Conservation (phyloP, 2,888 invertebrate species). For the Cryptus viduatorius region DNA sequence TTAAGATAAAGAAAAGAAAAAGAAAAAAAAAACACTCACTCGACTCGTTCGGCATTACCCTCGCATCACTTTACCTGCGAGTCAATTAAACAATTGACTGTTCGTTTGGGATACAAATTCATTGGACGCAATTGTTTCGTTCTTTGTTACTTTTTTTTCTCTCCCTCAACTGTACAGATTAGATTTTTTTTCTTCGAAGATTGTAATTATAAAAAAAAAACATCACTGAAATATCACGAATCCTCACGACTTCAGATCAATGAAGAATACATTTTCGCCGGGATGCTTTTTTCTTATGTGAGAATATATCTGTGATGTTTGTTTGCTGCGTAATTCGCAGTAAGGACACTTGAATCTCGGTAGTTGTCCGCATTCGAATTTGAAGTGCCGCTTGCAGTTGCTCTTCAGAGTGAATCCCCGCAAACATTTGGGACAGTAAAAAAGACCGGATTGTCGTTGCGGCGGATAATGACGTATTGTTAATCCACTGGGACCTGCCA, state of each 20-base stretch:
- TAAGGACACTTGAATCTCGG: conserved; percentile 84
- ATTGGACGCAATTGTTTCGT: not conserved
- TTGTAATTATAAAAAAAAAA: not conserved
- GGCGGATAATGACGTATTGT: conserved; percentile 29
- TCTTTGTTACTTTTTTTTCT: conserved; percentile 10
- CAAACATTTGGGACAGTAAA: conserved; percentile 79
- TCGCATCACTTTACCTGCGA: conserved; percentile 28
- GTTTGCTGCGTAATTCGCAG: conserved; percentile 82
- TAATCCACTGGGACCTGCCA: conserved; percentile 54
- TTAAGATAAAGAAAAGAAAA: too few relatives aligned
- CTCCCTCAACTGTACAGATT: conserved; percentile 16
- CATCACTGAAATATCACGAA: not conserved
- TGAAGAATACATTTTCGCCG: conserved; percentile 76
- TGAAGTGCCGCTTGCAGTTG: conserved; percentile 82
- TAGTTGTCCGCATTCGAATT: conserved; percentile 83
- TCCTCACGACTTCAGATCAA: conserved; percentile 75
- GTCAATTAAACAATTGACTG: conserved; percentile 1
- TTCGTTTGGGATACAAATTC: conserved; percentile 19
- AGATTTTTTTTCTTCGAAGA: not conserved
- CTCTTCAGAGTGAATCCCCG: conserved; percentile 78
- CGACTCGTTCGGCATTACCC: conserved; percentile 26
- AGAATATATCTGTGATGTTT: conserved; percentile 82
- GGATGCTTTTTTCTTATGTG: conserved; percentile 83
- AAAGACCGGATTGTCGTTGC: conserved; percentile 66
- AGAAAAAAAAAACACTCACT: conserved; percentile 15